Evolutionary conservation across 1,140 invertebrate genomes (phyloP), one percentile per base, ranked within the genome.

Genomic region (Daktulosphaira vitifoliae): DNA sequence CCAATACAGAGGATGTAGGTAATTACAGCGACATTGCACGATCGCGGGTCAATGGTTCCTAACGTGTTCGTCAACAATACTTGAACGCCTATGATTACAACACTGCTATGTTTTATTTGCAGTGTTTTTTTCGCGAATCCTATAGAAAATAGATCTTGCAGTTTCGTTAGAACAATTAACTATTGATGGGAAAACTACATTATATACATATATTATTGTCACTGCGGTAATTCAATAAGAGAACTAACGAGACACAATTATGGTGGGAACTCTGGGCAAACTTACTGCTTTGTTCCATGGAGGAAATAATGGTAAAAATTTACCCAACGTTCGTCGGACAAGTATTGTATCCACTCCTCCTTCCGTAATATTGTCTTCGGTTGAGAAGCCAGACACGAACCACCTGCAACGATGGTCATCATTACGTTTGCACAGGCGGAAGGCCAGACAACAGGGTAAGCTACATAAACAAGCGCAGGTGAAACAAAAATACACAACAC

Each of bases 1-100:
- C n/a, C n/a, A 7, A 48, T 23, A 25, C 42, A 23, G 38, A 48
- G 56, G 56, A 62, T 33, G 56, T 62, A 20, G 42, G 42, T 62
- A 62, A 62, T 62, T 62, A 62, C 56, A 26, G 11, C 56, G 56
- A 42, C 44, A 25, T 44, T 29, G 42, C 56, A 62, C 56, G 56
- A 62, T 62, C 56, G 42, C 20, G 42, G 56, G 56, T 62, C 56
- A 62, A 62, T 48, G 56, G 29, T 62, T 62, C 56, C 56, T 62
- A 62, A 48, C 44, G 42, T 48, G 25, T 38, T 48, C 42, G 16
- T 39, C 26, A 16, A 29, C 23, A 15, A 46, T 18, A 48, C 25
- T 11, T 26, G 25, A 20, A 33, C 39, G 39, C 3, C 11, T 15
- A 33, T 33, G 5, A 11, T 33, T 33, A 11, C 11, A 6, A 11